These are phyloP conservation scores for Athalia cordata DNA, from an alignment of 2,888 invertebrate genomes.

Conservation along the genomic window DNA sequence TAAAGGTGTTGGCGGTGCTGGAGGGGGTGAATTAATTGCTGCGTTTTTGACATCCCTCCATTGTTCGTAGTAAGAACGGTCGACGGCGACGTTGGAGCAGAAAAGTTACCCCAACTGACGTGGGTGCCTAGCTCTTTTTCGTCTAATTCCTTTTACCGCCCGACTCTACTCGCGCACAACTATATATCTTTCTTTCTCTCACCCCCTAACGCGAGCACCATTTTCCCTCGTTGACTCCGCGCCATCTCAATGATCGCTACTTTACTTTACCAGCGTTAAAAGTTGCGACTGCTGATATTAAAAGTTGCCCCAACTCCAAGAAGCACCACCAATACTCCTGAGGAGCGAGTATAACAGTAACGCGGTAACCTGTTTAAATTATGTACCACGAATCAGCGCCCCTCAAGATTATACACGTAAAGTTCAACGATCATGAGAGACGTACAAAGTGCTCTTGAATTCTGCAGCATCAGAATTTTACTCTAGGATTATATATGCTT, in stretches of 20 bases:
- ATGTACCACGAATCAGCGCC: conserved; percentile 25
- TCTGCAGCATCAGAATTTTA: neutral
- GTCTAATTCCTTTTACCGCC: conserved; percentile 28
- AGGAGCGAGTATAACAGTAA: neutral
- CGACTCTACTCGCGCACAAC: neutral
- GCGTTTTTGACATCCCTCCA: conserved; percentile 72
- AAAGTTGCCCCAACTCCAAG: conserved; percentile 12
- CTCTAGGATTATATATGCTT: too few relatives aligned
- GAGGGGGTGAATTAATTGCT: conserved; percentile 70
- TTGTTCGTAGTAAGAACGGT: conserved; percentile 60
- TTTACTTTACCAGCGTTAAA: conserved; percentile 30
- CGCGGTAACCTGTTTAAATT: conserved; percentile 16
- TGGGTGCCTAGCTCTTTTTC: conserved; percentile 31
- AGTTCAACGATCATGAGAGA: conserved; percentile 15
- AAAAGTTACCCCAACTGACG: conserved; percentile 59
- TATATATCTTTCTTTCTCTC: neutral
- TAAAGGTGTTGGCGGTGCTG: conserved; percentile 6
- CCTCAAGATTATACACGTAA: conserved; percentile 32
- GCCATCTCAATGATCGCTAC: conserved; percentile 38
- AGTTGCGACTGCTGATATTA: conserved; percentile 33
- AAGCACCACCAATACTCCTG: neutral
- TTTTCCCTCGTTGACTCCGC: conserved; percentile 17
- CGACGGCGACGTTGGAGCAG: conserved; percentile 61
- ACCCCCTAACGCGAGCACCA: conserved; percentile 53
- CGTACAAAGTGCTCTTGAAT: conserved; percentile 19